Evolutionary conservation across 2,797 vertebrate species (phyloP), one percentile per base, ranked within the genome.

Genomic region (Myioborus miniatus): DNA sequence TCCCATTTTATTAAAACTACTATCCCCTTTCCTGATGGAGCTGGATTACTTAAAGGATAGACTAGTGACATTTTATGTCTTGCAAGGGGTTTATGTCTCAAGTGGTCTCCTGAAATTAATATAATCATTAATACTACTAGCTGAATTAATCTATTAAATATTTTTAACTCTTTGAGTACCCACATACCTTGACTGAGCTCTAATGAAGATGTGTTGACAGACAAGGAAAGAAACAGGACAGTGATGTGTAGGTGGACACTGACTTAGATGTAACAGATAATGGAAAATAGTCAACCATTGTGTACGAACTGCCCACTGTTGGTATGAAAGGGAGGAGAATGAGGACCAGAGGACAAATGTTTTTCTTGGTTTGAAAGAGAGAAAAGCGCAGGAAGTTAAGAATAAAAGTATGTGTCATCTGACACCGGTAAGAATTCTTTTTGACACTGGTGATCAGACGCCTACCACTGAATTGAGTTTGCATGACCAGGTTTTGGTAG

Each of bases 1-100:
- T 97, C 84, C 83, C 78, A 84, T 97, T 98, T 98, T 97, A 97
- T 98, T 98, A 97, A 98, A 98, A 97, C 95, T 97, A 96, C 94
- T 93, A 78, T 92, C 93, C 93, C 75, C 86, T 96, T 97, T 97
- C 85, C 89, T 97, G 95, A 92, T 96, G 89, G 88, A 94, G 32
- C 74, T 94, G 83, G 83, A 86, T 98, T 97, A 90, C 93, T 94
- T 91, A 80, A 75, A 95, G 49, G 78, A 94, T 93, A 97, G 96
- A 93, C 82, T 70, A 89, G 86, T 88, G 91, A 87, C 21, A 87
- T 93, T 97, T 96, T 96, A 58, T 96, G 69, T 95, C 92, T 96
- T 94, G 82, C 64, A 87, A 14, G 75, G 81, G 27, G 55, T 97
- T 97, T 96, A 93, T 92, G 39, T 88, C 52, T 94, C 69, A 90